Evolutionary conservation across 2,888 invertebrate species (phyloP).

Genomic region (Choristoneura rosaceana): DNA sequence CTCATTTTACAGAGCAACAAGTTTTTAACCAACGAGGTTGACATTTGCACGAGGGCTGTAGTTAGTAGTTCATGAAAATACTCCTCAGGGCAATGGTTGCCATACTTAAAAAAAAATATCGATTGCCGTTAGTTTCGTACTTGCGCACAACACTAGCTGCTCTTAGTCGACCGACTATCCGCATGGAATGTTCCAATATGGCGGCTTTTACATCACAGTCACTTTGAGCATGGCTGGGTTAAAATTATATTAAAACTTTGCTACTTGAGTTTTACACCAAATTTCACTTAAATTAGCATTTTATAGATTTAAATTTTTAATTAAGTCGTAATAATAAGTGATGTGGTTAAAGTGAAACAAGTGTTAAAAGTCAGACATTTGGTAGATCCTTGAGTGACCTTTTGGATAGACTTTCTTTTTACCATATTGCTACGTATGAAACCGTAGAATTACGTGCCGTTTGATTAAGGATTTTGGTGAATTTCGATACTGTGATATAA

Average conservation of each 20-base stretch:
- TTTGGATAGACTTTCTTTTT: constrained; percentile 79
- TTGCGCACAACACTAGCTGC: constrained; percentile 78
- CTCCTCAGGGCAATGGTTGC: constrained; percentile 8
- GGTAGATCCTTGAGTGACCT: constrained; percentile 83
- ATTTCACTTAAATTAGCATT: constrained; percentile 60
- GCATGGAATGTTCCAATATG: constrained; percentile 80
- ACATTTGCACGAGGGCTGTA: too few relatives aligned
- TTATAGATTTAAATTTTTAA: constrained; percentile 64
- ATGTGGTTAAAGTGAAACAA: constrained; percentile 71
- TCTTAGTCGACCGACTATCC: constrained; percentile 60
- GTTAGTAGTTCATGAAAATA: background rate
- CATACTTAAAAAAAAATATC: constrained; percentile 48
- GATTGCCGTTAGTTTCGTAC: constrained; percentile 66
- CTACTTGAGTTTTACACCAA: constrained; percentile 59
- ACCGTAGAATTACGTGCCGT: constrained; percentile 59
- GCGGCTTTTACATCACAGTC: constrained; percentile 79
- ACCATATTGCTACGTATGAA: constrained; percentile 76
- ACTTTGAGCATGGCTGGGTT: constrained; percentile 73
- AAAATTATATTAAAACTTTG: constrained; percentile 68
- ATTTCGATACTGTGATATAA: constrained; percentile 73
- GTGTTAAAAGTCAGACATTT: constrained; percentile 70
- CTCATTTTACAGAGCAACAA: too few relatives aligned
- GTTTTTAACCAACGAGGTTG: too few relatives aligned
- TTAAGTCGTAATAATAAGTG: constrained; percentile 69
- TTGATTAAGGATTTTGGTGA: constrained; percentile 55